Conservation (phyloP, 2,113 vertebrate species). For the Anoplopoma fimbria region DNA sequence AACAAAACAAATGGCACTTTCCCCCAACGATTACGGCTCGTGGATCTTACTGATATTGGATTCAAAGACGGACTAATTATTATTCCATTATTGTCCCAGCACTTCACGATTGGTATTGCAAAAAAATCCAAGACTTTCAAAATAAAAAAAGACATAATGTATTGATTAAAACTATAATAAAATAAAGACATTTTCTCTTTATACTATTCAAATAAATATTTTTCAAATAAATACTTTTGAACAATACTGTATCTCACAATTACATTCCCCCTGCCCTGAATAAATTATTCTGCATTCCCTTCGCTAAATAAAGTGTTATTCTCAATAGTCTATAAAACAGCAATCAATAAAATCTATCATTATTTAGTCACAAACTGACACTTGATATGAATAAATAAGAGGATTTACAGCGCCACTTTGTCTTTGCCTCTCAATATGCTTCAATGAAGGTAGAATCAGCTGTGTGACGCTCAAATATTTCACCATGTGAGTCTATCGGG, state of each 20-base stretch:
- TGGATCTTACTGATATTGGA: constrained; percentile 14
- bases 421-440: not conserved
- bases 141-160: constrained; percentile 70
- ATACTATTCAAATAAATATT: constrained; percentile 73
- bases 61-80: no score
- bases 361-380: constrained; percentile 62
- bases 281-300: constrained; percentile 39
- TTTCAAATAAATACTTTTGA: constrained; percentile 70
- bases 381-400: constrained; percentile 44
- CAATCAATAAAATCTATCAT: constrained; percentile 47
- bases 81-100: constrained; percentile 29
- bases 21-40: not conserved
- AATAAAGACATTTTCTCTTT: constrained; percentile 76
- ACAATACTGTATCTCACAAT: constrained; percentile 63
- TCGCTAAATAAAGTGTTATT: constrained; percentile 44
- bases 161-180: constrained; percentile 74
- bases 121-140: constrained; percentile 63
- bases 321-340: constrained; percentile 59
- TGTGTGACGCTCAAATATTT: not conserved
- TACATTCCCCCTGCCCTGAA: constrained; percentile 59
- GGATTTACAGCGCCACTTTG: constrained; percentile 46
- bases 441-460: constrained; percentile 45
- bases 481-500: not conserved
- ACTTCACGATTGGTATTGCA: constrained; percentile 58
- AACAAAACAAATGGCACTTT: constrained; percentile 16